Evolutionary conservation across 2,888 invertebrate genomes (phyloP), one percentile per base, ranked within the genome.

Genomic region (Pycnomerus fuliginosus): DNA sequence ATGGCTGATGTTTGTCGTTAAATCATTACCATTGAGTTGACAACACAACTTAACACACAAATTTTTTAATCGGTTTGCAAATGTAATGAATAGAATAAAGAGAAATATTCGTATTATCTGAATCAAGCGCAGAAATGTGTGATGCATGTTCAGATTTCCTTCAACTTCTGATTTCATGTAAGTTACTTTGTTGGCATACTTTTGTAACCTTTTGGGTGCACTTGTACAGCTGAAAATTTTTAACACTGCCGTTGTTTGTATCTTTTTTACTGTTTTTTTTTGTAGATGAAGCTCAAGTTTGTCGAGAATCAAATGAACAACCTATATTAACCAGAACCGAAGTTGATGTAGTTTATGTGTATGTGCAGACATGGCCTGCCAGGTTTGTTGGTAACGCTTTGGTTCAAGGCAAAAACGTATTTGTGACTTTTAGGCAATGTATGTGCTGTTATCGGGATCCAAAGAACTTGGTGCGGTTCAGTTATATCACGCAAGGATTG

Each of bases 111-210:
- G 8, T 7, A 20, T 8, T 7, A 7, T 8, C 20, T 20, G 20
- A 20, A 20, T 8, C 20, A 20, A 7, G 40, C 35, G 43, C 44
- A 69, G 77, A 70, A 71, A 89, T 90, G 90, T 94, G 93, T 84
- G 93, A 94, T 84, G 87, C 89, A 77, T 94, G 94, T 80, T 85
- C 88, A 72, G 92, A 93, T 77, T 89, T 93, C 80, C 83, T 90
- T 76, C 88, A 90, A 78, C 85, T 94, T 75, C 83, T 94, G 74
- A 83, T 90, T 70, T 82, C 84, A 67, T 86, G 87, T 88, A 82
- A 85, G 87, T 70, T 59, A 12, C 10, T 8, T 38, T 49, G 23
- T 15, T 16, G 11, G 10, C n/a, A n/a, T n/a, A n/a, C n/a, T n/a
- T n/a, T 12, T 22, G 2, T 13, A 13, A 23, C 12, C 2, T 17